phyloP scores from a whole-genome alignment of 1,140 invertebrate species.

The Brachionus rotundiformis region DNA sequence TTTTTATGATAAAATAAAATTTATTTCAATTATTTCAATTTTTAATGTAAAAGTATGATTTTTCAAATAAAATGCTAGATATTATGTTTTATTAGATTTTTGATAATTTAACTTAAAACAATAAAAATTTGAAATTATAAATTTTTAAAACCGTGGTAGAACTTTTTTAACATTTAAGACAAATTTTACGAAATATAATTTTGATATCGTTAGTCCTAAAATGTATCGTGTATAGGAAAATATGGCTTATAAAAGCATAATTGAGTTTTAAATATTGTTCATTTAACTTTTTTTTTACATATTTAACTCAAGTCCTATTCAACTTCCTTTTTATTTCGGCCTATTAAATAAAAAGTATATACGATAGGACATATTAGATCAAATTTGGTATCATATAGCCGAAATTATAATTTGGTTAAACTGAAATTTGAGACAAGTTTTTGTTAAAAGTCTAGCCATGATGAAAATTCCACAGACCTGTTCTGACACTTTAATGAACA shows the following conservation, averaged over 20 bases:
- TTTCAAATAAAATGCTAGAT: too few relatives aligned
- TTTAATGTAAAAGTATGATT: too few relatives aligned
- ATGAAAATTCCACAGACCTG: conserved; percentile 40
- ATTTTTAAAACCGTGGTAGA: neutral
- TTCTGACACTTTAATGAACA: conserved; percentile 30
- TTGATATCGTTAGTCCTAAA: neutral
- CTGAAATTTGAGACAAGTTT: neutral
- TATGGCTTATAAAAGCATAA: conserved; percentile 5
- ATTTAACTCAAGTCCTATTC: neutral
- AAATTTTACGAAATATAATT: neutral
- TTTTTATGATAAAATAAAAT: neutral
- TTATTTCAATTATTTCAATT: too few relatives aligned
- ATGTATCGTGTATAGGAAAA: neutral
- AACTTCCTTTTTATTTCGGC: conserved; percentile 27
- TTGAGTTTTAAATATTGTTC: too few relatives aligned
- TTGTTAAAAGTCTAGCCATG: neutral
- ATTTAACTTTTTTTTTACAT: too few relatives aligned
- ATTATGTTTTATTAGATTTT: neutral
- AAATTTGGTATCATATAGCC: neutral
- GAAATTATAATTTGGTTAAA: conserved; percentile 4
- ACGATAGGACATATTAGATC: conserved; percentile 4
- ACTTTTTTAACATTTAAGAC: conserved; percentile 16
- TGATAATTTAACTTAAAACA: neutral
- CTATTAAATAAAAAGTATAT: conserved; percentile 36
- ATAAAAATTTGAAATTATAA: neutral